Percentiles rank a stretch among this genome's conserved stretches.
Conservation (phyloP, 2,797 vertebrate species). For the Cuculus canorus region DNA sequence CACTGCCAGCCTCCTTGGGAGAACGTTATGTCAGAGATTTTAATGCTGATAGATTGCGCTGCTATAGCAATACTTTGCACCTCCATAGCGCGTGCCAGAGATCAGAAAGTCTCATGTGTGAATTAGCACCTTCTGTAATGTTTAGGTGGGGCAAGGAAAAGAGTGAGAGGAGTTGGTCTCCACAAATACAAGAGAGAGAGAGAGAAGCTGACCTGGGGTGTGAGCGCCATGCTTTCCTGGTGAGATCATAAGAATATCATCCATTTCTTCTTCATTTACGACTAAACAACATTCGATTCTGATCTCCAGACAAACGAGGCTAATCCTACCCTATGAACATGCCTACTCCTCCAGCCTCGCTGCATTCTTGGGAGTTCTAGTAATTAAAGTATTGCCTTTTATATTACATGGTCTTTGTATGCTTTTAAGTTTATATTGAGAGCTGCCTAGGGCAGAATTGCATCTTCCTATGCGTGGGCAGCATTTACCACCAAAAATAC, state of each 20-base stretch:
- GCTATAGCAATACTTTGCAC: conserved; percentile 46
- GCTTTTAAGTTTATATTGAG: background rate
- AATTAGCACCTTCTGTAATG: conserved; percentile 16
- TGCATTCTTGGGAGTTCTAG: conserved; percentile 39
- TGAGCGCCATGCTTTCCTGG: background rate
- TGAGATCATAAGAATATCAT: conserved; percentile 49
- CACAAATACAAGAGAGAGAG: background rate
- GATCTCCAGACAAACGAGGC: conserved; percentile 39
- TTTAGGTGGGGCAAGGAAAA: background rate
- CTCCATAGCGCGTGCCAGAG: background rate
- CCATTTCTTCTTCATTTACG: conserved; percentile 34
- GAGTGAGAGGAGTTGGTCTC: background rate
- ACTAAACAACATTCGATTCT: conserved; percentile 49
- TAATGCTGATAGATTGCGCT: conserved; percentile 42
- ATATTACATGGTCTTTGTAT: background rate
- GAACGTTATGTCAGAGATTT: conserved; percentile 41
- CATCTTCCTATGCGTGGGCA: conserved; percentile 36
- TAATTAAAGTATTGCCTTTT: conserved; percentile 35
- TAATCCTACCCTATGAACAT: conserved; percentile 17
- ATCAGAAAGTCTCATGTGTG: conserved; percentile 33
- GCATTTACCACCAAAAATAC: conserved; percentile 20
- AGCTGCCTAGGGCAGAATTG: conserved; percentile 23
- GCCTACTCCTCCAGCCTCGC: conserved; percentile 35
- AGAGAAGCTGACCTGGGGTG: background rate
- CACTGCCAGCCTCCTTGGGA: conserved; percentile 33